Percentiles rank a stretch among this genome's conserved stretches.
Conservation (phyloP, 1,140 invertebrate genomes). For the Habropoda laboriosa region DNA sequence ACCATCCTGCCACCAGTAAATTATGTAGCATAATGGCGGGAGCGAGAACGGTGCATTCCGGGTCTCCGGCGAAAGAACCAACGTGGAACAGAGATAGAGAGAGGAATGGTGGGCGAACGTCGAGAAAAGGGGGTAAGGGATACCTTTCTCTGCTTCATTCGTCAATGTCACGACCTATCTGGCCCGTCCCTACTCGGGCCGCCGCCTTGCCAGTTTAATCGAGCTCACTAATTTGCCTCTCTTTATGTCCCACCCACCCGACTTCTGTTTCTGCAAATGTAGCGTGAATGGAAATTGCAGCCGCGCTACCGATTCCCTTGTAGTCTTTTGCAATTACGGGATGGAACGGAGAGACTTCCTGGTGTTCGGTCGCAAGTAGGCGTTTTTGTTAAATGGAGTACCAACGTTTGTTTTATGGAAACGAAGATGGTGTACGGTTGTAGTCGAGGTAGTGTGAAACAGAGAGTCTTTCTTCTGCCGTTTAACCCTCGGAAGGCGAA, state of each 20-base stretch:
- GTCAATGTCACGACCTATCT: slow-evolving; percentile 74
- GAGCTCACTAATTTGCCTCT: slow-evolving; percentile 52
- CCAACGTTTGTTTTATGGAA: too few relatives aligned
- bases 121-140: slow-evolving; percentile 34
- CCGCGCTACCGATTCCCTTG: background rate
- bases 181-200: slow-evolving; percentile 42
- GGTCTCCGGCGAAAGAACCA: background rate
- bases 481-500: too few relatives aligned
- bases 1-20: slow-evolving; percentile 68
- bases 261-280: slow-evolving; percentile 36
- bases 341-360: background rate
- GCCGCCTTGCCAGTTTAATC: slow-evolving; percentile 59
- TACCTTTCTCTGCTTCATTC: slow-evolving; percentile 75
- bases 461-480: too few relatives aligned
- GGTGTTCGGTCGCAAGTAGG: too few relatives aligned
- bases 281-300: slow-evolving; percentile 21
- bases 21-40: slow-evolving; percentile 71
- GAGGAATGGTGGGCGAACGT: background rate
- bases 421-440: too few relatives aligned
- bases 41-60: background rate
- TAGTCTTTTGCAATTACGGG: too few relatives aligned
- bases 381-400: too few relatives aligned
- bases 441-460: too few relatives aligned
- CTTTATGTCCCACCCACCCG: slow-evolving; percentile 62
- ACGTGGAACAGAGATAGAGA: background rate